Evolutionary conservation across 2,797 vertebrate genomes (phyloP).

Genomic region (Pangasius mekongensis): DNA sequence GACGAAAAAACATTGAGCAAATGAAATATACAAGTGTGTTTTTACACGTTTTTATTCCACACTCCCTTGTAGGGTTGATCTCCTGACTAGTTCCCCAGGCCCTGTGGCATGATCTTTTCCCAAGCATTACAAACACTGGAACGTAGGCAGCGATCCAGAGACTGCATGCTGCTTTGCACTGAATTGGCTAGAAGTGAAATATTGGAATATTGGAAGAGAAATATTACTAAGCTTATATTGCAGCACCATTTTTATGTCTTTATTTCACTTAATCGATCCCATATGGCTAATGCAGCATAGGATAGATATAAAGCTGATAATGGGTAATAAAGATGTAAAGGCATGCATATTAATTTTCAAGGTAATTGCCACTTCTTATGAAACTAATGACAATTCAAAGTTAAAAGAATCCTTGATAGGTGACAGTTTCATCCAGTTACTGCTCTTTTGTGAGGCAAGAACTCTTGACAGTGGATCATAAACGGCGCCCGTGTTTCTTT

Average conservation of each 20-base stretch:
- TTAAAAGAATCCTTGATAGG: neutral
- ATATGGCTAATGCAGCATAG: neutral
- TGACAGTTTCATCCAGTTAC: neutral
- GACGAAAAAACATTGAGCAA: neutral
- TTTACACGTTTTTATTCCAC: neutral
- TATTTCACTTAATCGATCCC: neutral
- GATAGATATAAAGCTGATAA: neutral
- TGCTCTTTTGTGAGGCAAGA: neutral
- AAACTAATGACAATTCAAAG: neutral
- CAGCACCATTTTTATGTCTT: neutral
- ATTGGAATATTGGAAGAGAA: neutral
- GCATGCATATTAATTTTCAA: neutral
- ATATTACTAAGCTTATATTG: neutral
- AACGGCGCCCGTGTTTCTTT: neutral
- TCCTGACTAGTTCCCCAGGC: constrained; percentile 63
- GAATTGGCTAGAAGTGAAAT: constrained; percentile 16
- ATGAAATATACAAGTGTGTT: neutral
- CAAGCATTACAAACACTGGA: constrained; percentile 45
- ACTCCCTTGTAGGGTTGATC: neutral
- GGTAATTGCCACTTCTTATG: neutral
- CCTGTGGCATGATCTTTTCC: constrained; percentile 53
- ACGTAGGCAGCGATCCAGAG: neutral
- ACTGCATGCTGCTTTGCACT: constrained; percentile 15
- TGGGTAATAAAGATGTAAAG: neutral
- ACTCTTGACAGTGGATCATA: constrained; percentile 9